Percentiles rank a stretch among this genome's conserved stretches.
Evolutionary conservation across 1,140 invertebrate genomes (phyloP).

Genomic region (Leptopilina boulardi): DNA sequence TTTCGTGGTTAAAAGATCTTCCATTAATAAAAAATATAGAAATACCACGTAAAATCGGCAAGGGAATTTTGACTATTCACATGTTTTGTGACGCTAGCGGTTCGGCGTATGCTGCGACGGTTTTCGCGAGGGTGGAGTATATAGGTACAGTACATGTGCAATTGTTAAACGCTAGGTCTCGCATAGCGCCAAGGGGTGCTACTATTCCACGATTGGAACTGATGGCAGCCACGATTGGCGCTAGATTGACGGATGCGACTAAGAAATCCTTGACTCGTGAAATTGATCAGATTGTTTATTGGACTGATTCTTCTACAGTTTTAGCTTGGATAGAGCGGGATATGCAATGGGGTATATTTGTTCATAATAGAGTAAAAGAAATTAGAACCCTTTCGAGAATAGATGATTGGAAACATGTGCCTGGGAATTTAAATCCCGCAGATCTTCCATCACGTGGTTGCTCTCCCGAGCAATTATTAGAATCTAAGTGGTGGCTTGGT

Average conservation of each 20-base stretch:
- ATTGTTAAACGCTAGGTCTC: not conserved
- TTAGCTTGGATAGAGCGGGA: conserved; percentile 43
- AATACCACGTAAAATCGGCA: conserved; percentile 27
- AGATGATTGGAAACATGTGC: conserved; percentile 37
- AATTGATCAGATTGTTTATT: conserved; percentile 4
- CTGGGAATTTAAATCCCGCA: conserved; percentile 63
- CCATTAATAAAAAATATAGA: conserved; percentile 23
- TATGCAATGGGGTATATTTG: conserved; percentile 41
- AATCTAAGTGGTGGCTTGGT: conserved; percentile 66
- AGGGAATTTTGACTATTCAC: conserved; percentile 31
- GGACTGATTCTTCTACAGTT: conserved; percentile 46
- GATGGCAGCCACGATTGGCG: conserved; percentile 46
- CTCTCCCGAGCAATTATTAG: conserved; percentile 53
- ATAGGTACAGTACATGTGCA: not conserved
- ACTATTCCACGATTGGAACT: conserved; percentile 26
- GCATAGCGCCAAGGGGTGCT: not conserved
- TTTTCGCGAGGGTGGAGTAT: not conserved
- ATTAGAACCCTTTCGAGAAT: conserved; percentile 29
- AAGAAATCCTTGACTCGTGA: conserved; percentile 34
- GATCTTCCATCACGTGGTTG: conserved; percentile 70
- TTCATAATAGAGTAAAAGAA: conserved; percentile 44
- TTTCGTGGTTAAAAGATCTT: conserved; percentile 46
- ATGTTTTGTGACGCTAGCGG: conserved; percentile 37
- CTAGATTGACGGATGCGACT: conserved; percentile 12
- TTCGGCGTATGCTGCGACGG: conserved; percentile 22